Evolutionary conservation across 2,888 invertebrate species (phyloP), one percentile per base, ranked within the genome.

Genomic region (Lottia gigantea): DNA sequence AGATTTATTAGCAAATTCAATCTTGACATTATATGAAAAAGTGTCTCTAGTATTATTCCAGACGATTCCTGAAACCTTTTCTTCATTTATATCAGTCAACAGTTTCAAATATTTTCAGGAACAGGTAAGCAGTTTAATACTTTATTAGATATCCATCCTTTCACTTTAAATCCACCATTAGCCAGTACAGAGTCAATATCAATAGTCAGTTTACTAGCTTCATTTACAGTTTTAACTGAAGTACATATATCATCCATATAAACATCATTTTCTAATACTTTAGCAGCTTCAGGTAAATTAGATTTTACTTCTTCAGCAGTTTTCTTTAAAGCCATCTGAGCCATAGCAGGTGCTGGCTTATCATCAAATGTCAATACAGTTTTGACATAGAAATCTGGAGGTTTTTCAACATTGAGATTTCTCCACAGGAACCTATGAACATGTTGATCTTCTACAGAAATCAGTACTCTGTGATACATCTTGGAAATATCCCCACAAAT

Each of bases 351-450:
- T 46, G 67, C 64, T 62, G 68, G 62, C 15, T 64, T 23, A 49
- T 71, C 61, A 15, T 67, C 71, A 68, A 71, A 67, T 1, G 67
- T 25, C n/a, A 71, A 55, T 23, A 62, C 25, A 26, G 45, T 45
- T 8, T 67, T 16, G 25, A 45, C 63, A 68, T 71, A 71, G 49
- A 64, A 63, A 61, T 68, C 71, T 14, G 71, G 68, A 15, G 31
- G 16, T 16, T 46, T 64, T 16, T 61, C 26, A n/a, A 25, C 46
- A 8, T 68, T 31, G 0, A 64, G 16, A 25, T 71, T 62, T 65
- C 71, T 67, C 65, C 71, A 68, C 11, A 71, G 47, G 55, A 68
- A 71, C 19, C 47, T 16, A 26, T 71, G 71, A 4, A 31, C 31
- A 46, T 71, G 62, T 49, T 67, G 64, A 46, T 68, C 71, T 16